Evolutionary conservation across 2,888 invertebrate genomes (phyloP).

Genomic region (Netelia virgata): DNA sequence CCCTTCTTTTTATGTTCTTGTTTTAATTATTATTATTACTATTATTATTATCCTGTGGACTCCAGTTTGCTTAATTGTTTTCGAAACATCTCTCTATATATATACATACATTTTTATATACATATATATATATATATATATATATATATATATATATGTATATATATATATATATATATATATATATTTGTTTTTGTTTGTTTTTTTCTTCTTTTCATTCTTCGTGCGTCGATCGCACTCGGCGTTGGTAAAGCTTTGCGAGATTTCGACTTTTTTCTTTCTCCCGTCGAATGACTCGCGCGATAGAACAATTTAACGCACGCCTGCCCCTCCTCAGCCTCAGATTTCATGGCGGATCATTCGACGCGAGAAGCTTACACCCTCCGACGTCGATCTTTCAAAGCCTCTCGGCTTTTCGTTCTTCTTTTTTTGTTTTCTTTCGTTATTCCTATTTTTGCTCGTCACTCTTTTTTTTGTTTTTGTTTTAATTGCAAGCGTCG

Average conservation of each 20-base stretch:
- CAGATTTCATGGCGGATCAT: neutral
- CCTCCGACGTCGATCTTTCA: conserved; percentile 60
- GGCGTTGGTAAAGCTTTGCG: conserved; percentile 56
- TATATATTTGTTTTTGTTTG: conserved; percentile 4
- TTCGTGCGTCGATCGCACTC: conserved; percentile 63
- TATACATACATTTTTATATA: neutral
- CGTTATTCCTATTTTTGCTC: neutral
- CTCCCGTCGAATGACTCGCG: conserved; percentile 38
- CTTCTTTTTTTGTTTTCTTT: conserved; percentile 14
- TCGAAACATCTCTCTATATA: conserved; percentile 44
- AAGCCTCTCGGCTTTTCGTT: conserved; percentile 1
- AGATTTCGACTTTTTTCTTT: conserved; percentile 50
- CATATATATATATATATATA: too few species aligned
- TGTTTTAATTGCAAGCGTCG: conserved; percentile 48
- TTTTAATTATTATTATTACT: conserved; percentile 26
- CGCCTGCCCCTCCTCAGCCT: neutral
- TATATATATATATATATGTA: too few species aligned
- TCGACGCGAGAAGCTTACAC: neutral
- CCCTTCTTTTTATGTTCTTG: conserved; percentile 16
- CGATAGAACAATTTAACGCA: conserved; percentile 45
- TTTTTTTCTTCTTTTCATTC: conserved; percentile 30
- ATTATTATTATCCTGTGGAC: conserved; percentile 65
- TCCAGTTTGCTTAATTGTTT: conserved; percentile 61
- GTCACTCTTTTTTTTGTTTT: conserved; percentile 16
- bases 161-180: conserved; percentile 13